Base-by-base conservation (phyloP, 1,140 invertebrate genomes). In the Conus ventricosus region DNA sequence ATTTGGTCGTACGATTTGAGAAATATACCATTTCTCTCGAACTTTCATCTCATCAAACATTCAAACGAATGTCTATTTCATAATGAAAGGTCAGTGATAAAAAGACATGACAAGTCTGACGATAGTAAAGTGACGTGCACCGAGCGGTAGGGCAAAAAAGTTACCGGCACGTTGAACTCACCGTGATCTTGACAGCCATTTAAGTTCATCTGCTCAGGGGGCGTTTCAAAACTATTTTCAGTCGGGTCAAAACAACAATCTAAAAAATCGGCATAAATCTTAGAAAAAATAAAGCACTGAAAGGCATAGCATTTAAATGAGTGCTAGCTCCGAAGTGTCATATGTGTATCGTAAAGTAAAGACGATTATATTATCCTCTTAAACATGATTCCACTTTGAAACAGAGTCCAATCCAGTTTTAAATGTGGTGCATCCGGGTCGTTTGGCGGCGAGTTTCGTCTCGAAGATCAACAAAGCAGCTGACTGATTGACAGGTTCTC, bases 391-490 rank as follows among this genome's bases (percentile, higher is more conserved):
- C 20, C 20, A 71, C 6, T 71, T n/a, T 71, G 23, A 71, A 71
- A 71, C 67, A 71, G 6, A 71, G 15, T 84, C 82, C 55, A 67
- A 84, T 63, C 82, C 82, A 57, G 15, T n/a, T 60, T 71, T 80
- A 54, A 39, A 54, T 27, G 25, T 84, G n/a, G 39, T 55, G 51
- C 51, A 88, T 90, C 87, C 89, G 88, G 89, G 89, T 54, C 71
- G 51, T 75, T 27, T 87, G 83, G 84, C 67, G 87, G 87, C 20
- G 88, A 71, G 76, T 82, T 89, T 89, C 88, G 91, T 91, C 87
- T 91, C 91, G 91, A 91, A 91, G 89, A 90, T 90, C 91, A 91
- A 91, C 91, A 91, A 91, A 55, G 85, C 88, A 81, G 88, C 23
- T 89, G 75, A 11, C n/a, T 3, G 60, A 86, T 75, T 63, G 55